Evolutionary conservation across 1,140 invertebrate genomes (phyloP), one percentile per base, ranked within the genome.

Genomic region (Drosophila quadrilineata): DNA sequence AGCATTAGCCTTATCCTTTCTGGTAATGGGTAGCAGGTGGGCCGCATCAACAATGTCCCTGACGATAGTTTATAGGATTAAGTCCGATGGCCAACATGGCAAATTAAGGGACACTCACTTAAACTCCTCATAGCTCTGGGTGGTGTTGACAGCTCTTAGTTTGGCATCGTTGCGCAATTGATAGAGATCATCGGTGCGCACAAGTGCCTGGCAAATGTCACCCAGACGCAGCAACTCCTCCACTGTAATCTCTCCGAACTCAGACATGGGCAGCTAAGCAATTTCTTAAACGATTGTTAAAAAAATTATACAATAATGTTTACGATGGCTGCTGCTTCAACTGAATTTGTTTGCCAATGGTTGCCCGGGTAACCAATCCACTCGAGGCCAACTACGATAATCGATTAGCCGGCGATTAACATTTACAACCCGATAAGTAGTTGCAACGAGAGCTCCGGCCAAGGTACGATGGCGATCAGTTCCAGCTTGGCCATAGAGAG

Each of bases 161-260:
- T 93, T 93, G 17, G 93, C 92, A 71, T 92, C 91, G 60, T 93
- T 93, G 67, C 91, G 90, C 46, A 93, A 70, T 82, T 90, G 89
- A 56, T 93, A 92, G 5, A 92, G 71, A 79, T 92, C 90, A 43
- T 92, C 92, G 1, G 87, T 76, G 24, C 82, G 71, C 31, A 89
- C 54, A 5, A 50, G 56, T 33, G 71, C 56, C 35, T 87, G 36
- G 33, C 87, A 89, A 10, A 28, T 43, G 1, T 72, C 67, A 5
- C 71, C 43, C 12, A 90, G 48, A 3, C 57, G 65, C 10, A 64
- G 21, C 14, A 90, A 46, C 35, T 89, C 89, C 31, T 88, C 70
- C 0, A 62, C 10, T 1, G 88, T 89, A 40, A 90, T 82, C 21
- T 43, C 66, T 10, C 31, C 35, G 3, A 24, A 6, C 17, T 84